Conservation (phyloP, 2,888 invertebrate genomes). For the Plagiodera versicolora region DNA sequence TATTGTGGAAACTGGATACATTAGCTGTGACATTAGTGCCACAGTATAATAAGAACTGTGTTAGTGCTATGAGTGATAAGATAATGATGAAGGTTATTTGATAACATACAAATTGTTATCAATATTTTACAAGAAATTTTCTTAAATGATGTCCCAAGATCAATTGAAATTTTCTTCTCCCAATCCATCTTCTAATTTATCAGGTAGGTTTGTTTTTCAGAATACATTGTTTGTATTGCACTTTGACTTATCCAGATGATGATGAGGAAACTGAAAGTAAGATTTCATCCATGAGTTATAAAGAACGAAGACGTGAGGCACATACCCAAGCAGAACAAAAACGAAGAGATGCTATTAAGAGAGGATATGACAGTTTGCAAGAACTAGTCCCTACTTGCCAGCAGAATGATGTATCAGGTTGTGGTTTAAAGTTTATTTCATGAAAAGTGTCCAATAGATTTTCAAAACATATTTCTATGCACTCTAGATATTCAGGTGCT, state of each 20-base stretch:
- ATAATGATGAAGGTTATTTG: background rate
- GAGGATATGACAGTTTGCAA: constrained; percentile 93
- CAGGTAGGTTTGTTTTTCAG: no score
- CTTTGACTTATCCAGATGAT: constrained; percentile 47
- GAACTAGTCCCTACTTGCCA: constrained; percentile 93
- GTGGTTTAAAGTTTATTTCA: background rate
- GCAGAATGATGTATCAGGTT: constrained; percentile 83
- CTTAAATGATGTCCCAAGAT: constrained; percentile 19
- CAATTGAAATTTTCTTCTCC: constrained; percentile 16
- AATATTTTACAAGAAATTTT: background rate
- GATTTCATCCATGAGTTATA: constrained; percentile 77
- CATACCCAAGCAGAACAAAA: constrained; percentile 97
- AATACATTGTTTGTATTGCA: background rate
- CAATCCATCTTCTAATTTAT: constrained; percentile 8
- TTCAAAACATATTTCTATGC: no score
- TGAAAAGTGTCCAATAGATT: no score
- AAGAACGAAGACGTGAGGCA: constrained; percentile 90
- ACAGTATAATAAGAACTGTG: no score
- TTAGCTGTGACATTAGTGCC: no score
- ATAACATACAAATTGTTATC: background rate
- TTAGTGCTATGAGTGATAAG: no score
- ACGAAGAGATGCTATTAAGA: constrained; percentile 94
- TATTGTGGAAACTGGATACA: no score
- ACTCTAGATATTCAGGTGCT: no score
- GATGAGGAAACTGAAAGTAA: constrained; percentile 66